Conservation (phyloP, 2,113 vertebrate genomes). For the Platysternon megacephalum region DNA sequence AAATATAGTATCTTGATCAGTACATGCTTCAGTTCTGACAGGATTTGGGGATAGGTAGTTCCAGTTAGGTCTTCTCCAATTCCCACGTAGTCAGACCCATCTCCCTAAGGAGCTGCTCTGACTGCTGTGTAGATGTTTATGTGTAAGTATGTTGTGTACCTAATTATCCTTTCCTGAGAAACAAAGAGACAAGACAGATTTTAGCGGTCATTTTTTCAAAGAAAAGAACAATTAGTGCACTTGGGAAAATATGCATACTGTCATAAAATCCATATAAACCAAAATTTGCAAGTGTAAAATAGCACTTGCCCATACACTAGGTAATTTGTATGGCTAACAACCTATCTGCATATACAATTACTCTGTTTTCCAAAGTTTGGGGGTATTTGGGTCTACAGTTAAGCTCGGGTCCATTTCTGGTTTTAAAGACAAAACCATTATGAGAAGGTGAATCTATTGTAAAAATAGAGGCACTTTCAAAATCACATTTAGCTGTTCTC, state of each 20-base stretch:
- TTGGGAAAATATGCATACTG: neutral
- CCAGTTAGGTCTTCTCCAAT: neutral
- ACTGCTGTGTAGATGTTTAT: neutral
- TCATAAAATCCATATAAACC: neutral
- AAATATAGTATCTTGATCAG: neutral
- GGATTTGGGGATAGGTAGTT: neutral
- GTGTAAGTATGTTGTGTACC: neutral
- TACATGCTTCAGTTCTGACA: neutral
- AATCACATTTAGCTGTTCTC: neutral
- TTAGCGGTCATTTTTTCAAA: neutral
- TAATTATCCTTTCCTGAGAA: neutral
- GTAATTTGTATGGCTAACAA: neutral
- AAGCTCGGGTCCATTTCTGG: neutral
- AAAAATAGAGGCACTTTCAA: neutral
- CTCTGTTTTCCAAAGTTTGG: neutral
- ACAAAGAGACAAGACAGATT: neutral
- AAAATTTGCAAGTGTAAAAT: neutral
- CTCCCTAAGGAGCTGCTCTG: neutral
- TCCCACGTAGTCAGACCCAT: neutral
- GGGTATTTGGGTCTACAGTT: neutral
- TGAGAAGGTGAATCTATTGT: neutral
- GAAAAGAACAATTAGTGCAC: neutral
- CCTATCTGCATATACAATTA: neutral
- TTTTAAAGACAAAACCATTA: neutral
- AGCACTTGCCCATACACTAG: neutral